phyloP scores from a whole-genome alignment of 2,888 invertebrate genomes.

The Cepaea hortensis region DNA sequence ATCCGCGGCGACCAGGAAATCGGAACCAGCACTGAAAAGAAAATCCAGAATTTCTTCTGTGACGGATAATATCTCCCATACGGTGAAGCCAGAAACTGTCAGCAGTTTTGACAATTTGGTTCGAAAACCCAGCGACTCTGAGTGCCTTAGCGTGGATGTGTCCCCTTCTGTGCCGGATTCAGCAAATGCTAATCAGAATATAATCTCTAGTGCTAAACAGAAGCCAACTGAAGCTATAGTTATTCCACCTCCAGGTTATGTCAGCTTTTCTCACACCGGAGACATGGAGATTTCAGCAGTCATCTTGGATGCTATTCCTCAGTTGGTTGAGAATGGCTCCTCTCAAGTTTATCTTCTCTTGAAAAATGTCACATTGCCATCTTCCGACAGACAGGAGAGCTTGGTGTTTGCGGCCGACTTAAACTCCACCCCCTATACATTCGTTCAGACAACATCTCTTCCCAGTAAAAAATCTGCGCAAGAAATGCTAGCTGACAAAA shows the following conservation, averaged over 20 bases:
- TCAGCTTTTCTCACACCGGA: neutral
- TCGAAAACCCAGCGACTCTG: neutral
- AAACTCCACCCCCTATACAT: neutral
- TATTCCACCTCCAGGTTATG: conserved; percentile 2
- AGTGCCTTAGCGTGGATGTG: neutral
- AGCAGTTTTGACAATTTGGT: neutral
- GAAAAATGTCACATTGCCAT: neutral
- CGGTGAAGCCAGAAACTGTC: too few species aligned
- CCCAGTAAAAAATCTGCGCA: too few species aligned
- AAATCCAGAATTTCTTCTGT: neutral
- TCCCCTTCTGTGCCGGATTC: neutral
- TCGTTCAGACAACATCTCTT: neutral
- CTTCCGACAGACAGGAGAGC: neutral
- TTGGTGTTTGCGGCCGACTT: neutral
- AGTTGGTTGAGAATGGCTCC: neutral
- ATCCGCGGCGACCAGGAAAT: neutral
- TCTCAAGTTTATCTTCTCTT: neutral
- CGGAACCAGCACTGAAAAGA: neutral
- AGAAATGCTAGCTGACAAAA: too few species aligned
- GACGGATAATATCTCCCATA: too few species aligned
- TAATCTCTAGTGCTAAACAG: neutral
- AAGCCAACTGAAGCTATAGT: neutral
- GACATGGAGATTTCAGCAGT: neutral
- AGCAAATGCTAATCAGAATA: neutral
- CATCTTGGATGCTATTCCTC: neutral